These are phyloP conservation scores for Agrypnus murinus DNA, from an alignment of 2,888 invertebrate genomes.

Conservation along the genomic window DNA sequence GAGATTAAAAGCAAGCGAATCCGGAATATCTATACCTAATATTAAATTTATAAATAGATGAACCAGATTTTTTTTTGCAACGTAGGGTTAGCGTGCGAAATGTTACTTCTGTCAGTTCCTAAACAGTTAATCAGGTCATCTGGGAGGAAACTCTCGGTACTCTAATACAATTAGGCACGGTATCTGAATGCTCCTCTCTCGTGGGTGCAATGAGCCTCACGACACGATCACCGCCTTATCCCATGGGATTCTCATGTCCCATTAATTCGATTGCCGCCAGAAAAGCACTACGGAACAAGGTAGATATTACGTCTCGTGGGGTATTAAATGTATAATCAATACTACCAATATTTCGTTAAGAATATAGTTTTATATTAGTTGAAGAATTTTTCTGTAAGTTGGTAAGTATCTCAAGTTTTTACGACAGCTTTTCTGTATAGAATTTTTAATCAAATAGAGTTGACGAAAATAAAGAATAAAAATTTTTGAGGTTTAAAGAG, in stretches of 20 bases:
- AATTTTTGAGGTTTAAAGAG: too few species aligned
- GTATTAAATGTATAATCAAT: constrained; percentile 12
- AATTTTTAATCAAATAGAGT: neutral
- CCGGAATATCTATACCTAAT: too few species aligned
- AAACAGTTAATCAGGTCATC: constrained; percentile 54
- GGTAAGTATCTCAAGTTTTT: too few species aligned
- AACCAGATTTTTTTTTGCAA: too few species aligned
- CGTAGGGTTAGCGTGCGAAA: constrained; percentile 47
- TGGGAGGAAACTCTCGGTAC: constrained; percentile 61
- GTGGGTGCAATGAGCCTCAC: constrained; percentile 60
- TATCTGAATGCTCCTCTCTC: constrained; percentile 59
- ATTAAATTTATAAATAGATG: too few species aligned
- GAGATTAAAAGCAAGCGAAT: too few species aligned
- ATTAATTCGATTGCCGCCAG: constrained; percentile 60
- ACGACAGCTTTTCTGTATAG: too few species aligned
- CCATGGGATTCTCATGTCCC: constrained; percentile 56
- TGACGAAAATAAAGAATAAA: constrained; percentile 2
- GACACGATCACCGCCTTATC: constrained; percentile 56
- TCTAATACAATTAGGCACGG: constrained; percentile 62
- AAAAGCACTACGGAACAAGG: constrained; percentile 40
- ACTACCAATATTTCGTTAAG: neutral
- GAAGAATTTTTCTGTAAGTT: too few species aligned
- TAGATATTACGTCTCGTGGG: neutral
- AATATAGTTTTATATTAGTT: too few species aligned
- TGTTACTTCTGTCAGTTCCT: constrained; percentile 44